Conservation (phyloP, 2,888 invertebrate genomes). For the Plagodis pulveraria region DNA sequence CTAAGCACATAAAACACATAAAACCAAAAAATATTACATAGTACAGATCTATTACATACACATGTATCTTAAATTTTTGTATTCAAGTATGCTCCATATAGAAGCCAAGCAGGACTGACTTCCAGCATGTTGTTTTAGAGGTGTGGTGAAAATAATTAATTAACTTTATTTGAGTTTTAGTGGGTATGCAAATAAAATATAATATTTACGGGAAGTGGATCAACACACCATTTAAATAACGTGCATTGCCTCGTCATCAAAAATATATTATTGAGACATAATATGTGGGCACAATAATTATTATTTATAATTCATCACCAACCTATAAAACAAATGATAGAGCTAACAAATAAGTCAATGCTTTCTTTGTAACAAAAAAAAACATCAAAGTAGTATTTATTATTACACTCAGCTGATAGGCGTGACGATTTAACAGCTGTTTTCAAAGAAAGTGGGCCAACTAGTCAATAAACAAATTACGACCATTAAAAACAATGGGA, state of each 20-base stretch:
- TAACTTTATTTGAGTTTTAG: too few relatives aligned
- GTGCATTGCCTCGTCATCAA: not conserved
- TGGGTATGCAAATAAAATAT: too few relatives aligned
- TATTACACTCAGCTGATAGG: conserved; percentile 63
- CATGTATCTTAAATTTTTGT: too few relatives aligned
- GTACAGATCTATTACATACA: too few relatives aligned
- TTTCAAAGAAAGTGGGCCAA: conserved; percentile 66
- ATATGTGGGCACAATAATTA: not conserved
- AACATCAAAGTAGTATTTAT: not conserved
- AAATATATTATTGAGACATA: not conserved
- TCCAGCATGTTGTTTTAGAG: too few relatives aligned
- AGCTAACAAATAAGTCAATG: not conserved
- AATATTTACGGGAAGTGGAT: too few relatives aligned
- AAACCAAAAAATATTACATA: too few relatives aligned
- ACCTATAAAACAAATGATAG: not conserved
- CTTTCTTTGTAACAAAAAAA: conserved; percentile 9
- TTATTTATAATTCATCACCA: not conserved
- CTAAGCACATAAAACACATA: too few relatives aligned
- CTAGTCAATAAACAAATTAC: conserved; percentile 36
- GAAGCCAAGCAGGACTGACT: too few relatives aligned
- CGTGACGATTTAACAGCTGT: conserved; percentile 77
- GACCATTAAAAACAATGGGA: conserved; percentile 11
- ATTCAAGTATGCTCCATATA: too few relatives aligned
- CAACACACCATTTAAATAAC: not conserved
- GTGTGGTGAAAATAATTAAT: too few relatives aligned